phyloP scores from a whole-genome alignment of 2,888 invertebrate genomes.

The Clanis bilineata region DNA sequence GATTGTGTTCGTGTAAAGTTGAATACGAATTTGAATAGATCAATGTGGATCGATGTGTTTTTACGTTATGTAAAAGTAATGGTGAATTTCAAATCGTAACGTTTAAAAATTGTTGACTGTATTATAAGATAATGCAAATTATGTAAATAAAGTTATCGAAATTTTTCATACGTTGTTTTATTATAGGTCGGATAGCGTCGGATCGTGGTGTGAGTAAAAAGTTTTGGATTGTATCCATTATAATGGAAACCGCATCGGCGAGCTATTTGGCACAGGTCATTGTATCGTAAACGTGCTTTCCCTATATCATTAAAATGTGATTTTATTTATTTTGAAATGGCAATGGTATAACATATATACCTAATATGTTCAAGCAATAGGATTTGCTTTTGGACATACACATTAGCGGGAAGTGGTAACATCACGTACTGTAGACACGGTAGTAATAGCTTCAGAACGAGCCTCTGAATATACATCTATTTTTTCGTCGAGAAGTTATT shows the following conservation, averaged over 20 bases:
- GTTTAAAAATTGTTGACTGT: slow-evolving; percentile 79
- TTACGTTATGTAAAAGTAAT: slow-evolving; percentile 73
- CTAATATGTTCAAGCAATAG: too few relatives aligned
- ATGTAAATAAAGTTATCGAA: slow-evolving; percentile 81
- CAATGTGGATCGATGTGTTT: slow-evolving; percentile 71
- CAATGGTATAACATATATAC: neutral
- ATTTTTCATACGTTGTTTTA: slow-evolving; percentile 53
- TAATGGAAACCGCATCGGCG: slow-evolving; percentile 59
- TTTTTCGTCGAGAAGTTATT: too few relatives aligned
- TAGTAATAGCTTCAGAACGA: too few relatives aligned
- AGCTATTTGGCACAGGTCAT: slow-evolving; percentile 60
- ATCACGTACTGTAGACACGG: too few relatives aligned
- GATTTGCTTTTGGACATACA: too few relatives aligned
- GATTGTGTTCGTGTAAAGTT: slow-evolving; percentile 39
- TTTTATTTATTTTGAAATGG: slow-evolving; percentile 21
- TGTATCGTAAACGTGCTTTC: slow-evolving; percentile 50
- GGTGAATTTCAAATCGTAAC: slow-evolving; percentile 75
- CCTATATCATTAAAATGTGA: slow-evolving; percentile 38
- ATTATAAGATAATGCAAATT: slow-evolving; percentile 79
- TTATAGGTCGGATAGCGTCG: slow-evolving; percentile 29
- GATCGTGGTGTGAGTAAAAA: slow-evolving; percentile 47
- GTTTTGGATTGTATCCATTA: slow-evolving; percentile 74
- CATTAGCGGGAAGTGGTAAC: too few relatives aligned
- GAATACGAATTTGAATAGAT: slow-evolving; percentile 59
- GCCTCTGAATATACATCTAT: too few relatives aligned